Evolutionary conservation across 2,797 vertebrate species (phyloP), one percentile per base, ranked within the genome.

Genomic region (Dermochelys coriacea): DNA sequence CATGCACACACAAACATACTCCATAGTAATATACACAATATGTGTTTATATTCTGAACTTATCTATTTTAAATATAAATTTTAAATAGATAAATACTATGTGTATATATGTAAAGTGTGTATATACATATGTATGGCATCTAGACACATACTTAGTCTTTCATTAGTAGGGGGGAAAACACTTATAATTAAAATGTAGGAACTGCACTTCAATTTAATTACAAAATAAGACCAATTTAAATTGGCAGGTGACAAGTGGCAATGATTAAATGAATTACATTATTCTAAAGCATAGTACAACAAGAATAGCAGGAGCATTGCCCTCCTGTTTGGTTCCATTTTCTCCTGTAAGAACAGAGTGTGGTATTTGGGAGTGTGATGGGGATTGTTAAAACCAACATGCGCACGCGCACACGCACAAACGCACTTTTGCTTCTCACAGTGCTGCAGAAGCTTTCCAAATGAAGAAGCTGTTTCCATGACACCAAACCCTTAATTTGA

Each of bases 401-500:
- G 87, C 68, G 85, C 37, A 86, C 8, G 92, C 84, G 75, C 87
- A 91, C 25, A 0, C 75, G 55, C 92, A 57, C 94, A 51, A 54
- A 78, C 82, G 77, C 80, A 84, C 95, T 92, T 97, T 84, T 93
- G 94, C 95, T 96, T 92, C 95, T 96, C 95, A 80, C 10, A 50
- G 96, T 95, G 94, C 91, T 7, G 97, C 96, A 98, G 97, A 96
- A 91, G 97, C 91, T 97, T 98, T 98, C 97, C 98, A 98, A 98
- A 98, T 96, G 98, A 98, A 97, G 97, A 97, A 97, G 96, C 98
- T 96, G 98, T 98, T 98, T 98, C 98, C 97, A 98, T 98, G 98
- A 98, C 98, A 98, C 96, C 97, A 98, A 98, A 96, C 92, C 97
- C 93, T 97, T 98, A 96, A 98, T 98, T 97, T 98, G 97, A 98